Evolutionary conservation across 2,797 vertebrate species (phyloP).

Genomic region (Channallabes apus): DNA sequence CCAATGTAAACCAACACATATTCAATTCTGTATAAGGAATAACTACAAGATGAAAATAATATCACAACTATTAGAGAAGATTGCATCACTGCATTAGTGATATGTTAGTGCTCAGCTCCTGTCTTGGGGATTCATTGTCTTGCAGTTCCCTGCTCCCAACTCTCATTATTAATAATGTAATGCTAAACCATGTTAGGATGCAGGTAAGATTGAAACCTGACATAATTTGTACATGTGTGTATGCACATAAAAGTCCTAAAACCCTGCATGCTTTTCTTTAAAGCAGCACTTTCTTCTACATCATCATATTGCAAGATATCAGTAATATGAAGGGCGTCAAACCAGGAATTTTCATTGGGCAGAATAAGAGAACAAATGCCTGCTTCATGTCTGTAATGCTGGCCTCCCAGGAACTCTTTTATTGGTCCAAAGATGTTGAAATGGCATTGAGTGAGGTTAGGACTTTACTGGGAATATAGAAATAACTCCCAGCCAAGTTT

Average conservation of each 20-base stretch:
- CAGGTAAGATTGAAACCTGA: background rate
- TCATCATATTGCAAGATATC: background rate
- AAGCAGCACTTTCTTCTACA: background rate
- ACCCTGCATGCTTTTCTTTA: background rate
- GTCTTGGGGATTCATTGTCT: background rate
- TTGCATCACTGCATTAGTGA: constrained; percentile 16
- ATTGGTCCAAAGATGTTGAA: no score
- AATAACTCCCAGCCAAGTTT: no score
- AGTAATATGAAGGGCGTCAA: background rate
- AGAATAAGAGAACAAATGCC: no score
- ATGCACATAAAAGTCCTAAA: background rate
- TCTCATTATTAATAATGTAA: background rate
- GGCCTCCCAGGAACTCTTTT: no score
- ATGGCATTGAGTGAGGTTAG: no score
- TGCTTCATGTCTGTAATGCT: no score
- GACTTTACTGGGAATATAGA: no score
- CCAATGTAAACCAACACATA: background rate
- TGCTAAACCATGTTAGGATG: background rate
- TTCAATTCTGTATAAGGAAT: background rate
- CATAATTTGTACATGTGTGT: no score
- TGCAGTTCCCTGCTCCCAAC: background rate
- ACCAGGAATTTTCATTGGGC: no score
- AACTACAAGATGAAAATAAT: constrained; percentile 6
- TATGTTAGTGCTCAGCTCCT: background rate
- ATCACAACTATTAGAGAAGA: background rate